phyloP scores from a whole-genome alignment of 2,113 vertebrate genomes.

The Burhinus bistriatus region DNA sequence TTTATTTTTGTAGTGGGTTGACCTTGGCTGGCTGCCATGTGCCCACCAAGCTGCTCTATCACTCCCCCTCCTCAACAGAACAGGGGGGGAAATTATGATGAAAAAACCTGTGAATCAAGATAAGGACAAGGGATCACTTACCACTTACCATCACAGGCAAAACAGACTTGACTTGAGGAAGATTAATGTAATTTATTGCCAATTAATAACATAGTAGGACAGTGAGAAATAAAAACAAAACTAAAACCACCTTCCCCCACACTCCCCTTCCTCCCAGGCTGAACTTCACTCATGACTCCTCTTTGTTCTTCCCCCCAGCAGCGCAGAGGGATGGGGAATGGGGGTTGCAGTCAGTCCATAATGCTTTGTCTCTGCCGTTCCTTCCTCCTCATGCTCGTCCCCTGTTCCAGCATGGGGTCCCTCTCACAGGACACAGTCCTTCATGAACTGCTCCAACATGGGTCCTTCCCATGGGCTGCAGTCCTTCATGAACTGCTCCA shows the following conservation, averaged over 20 bases:
- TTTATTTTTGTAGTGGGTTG: neutral
- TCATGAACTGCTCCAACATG: neutral
- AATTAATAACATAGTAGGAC: neutral
- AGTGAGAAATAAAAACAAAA: neutral
- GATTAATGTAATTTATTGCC: neutral
- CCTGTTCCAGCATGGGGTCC: accelerated
- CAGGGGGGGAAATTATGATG: accelerated
- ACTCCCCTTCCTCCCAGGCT: neutral
- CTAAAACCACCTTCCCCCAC: neutral
- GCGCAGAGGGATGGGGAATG: neutral
- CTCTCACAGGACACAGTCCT: neutral
- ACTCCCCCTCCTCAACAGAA: neutral
- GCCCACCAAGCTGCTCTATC: neutral
- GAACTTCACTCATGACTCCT: neutral
- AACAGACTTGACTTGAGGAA: neutral
- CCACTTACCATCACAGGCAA: neutral
- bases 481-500: neutral
- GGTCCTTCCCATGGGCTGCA: neutral
- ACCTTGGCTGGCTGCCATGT: neutral
- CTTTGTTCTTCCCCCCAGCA: neutral
- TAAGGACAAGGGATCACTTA: neutral
- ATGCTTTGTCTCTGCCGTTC: accelerated
- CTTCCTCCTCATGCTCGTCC: neutral
- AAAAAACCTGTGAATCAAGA: neutral
- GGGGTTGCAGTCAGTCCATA: neutral